Base-by-base conservation (phyloP, 2,888 invertebrate species). In the Caenorhabditis imperialis region DNA sequence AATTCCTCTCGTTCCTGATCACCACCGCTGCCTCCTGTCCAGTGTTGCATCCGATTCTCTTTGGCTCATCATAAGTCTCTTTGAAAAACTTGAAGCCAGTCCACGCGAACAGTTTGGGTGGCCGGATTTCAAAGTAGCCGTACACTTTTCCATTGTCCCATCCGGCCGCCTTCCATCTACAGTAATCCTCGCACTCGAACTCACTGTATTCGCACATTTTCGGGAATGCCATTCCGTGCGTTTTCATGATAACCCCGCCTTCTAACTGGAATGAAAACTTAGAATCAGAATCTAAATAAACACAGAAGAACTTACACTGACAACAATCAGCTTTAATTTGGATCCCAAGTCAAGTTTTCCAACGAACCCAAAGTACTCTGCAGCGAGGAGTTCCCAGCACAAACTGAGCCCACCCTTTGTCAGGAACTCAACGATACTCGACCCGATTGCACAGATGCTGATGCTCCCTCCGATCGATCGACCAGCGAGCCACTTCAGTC, bases 151-250 rank as follows among this genome's bases (percentile, higher is more conserved):
- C 61, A 37, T 75, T 70, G 8, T 47, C 18, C 63, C 60, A 73
- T n/a, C n/a, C n/a, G n/a, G n/a, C n/a, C 7, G 27, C 48, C 16
- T 33, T 47, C 75, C 69, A 70, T 42, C 42, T 62, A 38, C 75
- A 75, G 62, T 75, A 75, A 33, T 75, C 75, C n/a, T 75, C 63
- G 37, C 75, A 75, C 40, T 69, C 60, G 3, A 70, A 48, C 14
- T 70, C 50, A 10, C 37, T 33, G 18, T 42, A 23, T 5, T 55
- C 33, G 44, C 75, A 75, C 57, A 75, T 63, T 4, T 63, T 37
- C 4, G 58, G 50, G 18, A 47, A 55, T 1, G 60, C 47, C 22
- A 75, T 44, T 14, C 30, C 58, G n/a, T 40, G 18, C 6, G 30
- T 48, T 22, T 47, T 51, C 0, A 70, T 25, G 2, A n/a, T 16